phyloP scores from a whole-genome alignment of 2,797 vertebrate species.

The Siniperca obscura region DNA sequence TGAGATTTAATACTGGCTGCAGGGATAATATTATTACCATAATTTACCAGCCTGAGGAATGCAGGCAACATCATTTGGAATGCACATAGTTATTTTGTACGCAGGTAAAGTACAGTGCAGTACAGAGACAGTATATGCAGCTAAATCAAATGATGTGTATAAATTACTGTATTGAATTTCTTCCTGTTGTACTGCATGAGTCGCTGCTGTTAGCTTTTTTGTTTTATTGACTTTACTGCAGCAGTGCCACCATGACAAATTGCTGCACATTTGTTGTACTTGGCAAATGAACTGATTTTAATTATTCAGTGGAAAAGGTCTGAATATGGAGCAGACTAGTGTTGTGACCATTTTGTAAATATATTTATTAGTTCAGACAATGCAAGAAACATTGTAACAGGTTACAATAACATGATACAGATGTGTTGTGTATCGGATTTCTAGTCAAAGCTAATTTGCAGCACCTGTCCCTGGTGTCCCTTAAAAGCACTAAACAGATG shows the following conservation, averaged over 20 bases:
- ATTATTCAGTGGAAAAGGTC: conserved; percentile 22
- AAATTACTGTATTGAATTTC: background rate
- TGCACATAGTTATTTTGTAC: background rate
- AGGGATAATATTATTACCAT: conserved; percentile 21
- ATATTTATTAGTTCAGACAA: no score
- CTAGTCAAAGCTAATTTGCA: no score
- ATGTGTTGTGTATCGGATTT: no score
- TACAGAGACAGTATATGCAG: background rate
- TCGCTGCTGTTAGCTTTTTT: background rate
- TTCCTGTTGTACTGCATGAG: background rate
- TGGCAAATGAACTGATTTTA: conserved; percentile 2
- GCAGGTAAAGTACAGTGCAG: background rate
- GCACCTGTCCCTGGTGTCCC: no score
- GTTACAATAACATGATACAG: no score
- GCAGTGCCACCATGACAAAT: background rate
- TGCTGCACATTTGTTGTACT: conserved; percentile 19
- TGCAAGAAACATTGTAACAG: no score
- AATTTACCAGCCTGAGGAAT: conserved; percentile 3
- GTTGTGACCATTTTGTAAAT: no score
- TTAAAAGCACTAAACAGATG: no score
- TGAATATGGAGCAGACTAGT: background rate
- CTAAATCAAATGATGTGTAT: background rate
- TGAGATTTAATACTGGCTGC: conserved; percentile 26
- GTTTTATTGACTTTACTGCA: conserved; percentile 11
- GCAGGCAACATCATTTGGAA: background rate